Evolutionary conservation across 2,797 vertebrate species (phyloP).

Genomic region (Aselliscus stoliczkanus): DNA sequence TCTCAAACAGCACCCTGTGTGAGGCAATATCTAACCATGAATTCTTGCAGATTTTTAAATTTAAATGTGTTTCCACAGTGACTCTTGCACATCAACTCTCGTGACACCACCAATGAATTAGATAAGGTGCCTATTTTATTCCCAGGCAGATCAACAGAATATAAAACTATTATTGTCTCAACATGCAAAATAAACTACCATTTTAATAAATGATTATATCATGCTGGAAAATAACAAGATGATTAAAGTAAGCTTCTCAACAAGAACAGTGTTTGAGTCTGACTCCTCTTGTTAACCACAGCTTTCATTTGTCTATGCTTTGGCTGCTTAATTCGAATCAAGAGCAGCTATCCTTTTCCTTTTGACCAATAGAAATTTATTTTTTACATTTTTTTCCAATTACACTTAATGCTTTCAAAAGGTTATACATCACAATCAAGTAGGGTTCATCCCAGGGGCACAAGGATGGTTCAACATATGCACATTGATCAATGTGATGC

Average conservation of each 20-base stretch:
- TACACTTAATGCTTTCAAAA: no score
- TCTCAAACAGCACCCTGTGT: background rate
- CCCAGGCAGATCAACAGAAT: background rate
- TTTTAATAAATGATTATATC: background rate
- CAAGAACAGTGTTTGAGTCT: background rate
- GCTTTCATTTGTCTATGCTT: background rate
- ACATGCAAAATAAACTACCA: background rate
- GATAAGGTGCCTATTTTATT: background rate
- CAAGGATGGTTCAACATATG: no score
- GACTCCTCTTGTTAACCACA: background rate
- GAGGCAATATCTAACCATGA: background rate
- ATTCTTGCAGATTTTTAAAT: background rate
- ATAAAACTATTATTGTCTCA: background rate
- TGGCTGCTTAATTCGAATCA: background rate
- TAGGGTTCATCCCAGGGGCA: no score
- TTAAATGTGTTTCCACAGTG: background rate
- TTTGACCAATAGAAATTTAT: background rate
- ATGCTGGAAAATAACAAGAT: background rate
- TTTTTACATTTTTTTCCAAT: background rate
- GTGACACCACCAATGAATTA: conserved; percentile 3
- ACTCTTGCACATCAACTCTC: background rate
- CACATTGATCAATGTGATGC: no score
- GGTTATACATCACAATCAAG: no score
- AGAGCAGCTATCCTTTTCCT: background rate
- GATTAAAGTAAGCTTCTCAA: background rate